Evolutionary conservation across 2,113 vertebrate species (phyloP).

Genomic region (Rhynchomys soricoides): DNA sequence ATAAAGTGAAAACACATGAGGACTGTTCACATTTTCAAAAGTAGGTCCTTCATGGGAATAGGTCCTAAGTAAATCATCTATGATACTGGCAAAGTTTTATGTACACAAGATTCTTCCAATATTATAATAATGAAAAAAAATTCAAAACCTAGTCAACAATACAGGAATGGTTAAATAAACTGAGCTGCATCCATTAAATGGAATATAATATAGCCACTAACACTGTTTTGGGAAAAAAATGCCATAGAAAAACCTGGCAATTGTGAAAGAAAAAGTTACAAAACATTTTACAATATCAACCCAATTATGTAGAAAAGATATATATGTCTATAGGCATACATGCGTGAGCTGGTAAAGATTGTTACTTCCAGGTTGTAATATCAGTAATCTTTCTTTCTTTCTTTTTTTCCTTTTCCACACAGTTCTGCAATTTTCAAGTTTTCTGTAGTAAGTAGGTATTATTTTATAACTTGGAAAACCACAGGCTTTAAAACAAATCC

Average conservation of each 20-base stretch:
- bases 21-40: conserved; percentile 63
- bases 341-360: conserved; percentile 2
- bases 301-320: conserved; percentile 63
- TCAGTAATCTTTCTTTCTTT: conserved; percentile 29
- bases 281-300: conserved; percentile 65
- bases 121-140: conserved; percentile 68
- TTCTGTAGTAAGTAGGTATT: conserved; percentile 68
- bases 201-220: conserved; percentile 67
- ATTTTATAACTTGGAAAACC: conserved; percentile 69
- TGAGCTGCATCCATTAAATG: conserved; percentile 65
- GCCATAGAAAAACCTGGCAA: conserved; percentile 64
- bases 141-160: conserved; percentile 55
- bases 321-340: conserved; percentile 60
- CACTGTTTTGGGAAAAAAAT: conserved; percentile 57
- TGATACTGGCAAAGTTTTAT: conserved; percentile 69
- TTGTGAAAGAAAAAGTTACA: conserved; percentile 61
- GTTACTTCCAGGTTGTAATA: conserved; percentile 54
- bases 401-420: conserved; percentile 47
- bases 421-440: conserved; percentile 69
- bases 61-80: conserved; percentile 66
- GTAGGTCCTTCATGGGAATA: conserved; percentile 71
- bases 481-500: conserved; percentile 62
- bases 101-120: conserved; percentile 67
- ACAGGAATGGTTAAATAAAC: conserved; percentile 69
- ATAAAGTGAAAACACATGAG: conserved; percentile 62